Evolutionary conservation across 2,113 vertebrate species (phyloP).

Genomic region (Nothocercus nigrocapillus): DNA sequence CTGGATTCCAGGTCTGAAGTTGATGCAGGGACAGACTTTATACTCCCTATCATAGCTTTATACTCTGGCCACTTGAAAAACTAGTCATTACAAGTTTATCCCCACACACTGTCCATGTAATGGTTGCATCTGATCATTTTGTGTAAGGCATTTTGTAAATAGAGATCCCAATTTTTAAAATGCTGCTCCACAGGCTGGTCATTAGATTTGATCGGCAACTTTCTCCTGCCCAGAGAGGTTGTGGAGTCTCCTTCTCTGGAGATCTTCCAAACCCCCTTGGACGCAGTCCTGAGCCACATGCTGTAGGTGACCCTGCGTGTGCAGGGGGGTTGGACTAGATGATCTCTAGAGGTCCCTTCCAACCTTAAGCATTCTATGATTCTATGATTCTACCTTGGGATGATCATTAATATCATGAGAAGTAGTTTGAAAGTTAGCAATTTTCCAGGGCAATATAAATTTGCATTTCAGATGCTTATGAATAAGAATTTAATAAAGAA

Average conservation of each 20-base stretch:
- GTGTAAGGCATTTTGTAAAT: neutral
- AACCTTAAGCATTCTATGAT: too few relatives aligned
- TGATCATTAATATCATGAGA: neutral
- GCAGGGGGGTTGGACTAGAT: too few relatives aligned
- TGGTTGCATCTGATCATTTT: neutral
- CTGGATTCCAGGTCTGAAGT: neutral
- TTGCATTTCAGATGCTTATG: neutral
- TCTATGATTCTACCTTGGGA: neutral
- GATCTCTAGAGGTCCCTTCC: too few relatives aligned
- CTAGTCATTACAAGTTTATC: neutral
- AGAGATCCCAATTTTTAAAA: slow-evolving; percentile 28
- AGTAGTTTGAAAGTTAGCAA: slow-evolving; percentile 27
- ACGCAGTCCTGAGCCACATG: too few relatives aligned
- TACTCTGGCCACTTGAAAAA: neutral
- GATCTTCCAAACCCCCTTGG: too few relatives aligned
- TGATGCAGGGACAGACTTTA: neutral
- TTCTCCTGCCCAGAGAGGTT: neutral
- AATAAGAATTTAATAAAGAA: neutral
- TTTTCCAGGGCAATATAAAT: slow-evolving; percentile 28
- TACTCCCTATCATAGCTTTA: neutral
- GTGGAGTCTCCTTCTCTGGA: too few relatives aligned
- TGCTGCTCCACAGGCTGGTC: neutral
- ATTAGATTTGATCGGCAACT: neutral
- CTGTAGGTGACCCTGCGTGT: too few relatives aligned
- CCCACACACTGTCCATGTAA: neutral